A percentile compares a stretch with the other conserved stretches of the same genome.
Evolutionary conservation across 1,140 invertebrate species (phyloP).

Genomic region (Diachasmimorpha longicaudata): DNA sequence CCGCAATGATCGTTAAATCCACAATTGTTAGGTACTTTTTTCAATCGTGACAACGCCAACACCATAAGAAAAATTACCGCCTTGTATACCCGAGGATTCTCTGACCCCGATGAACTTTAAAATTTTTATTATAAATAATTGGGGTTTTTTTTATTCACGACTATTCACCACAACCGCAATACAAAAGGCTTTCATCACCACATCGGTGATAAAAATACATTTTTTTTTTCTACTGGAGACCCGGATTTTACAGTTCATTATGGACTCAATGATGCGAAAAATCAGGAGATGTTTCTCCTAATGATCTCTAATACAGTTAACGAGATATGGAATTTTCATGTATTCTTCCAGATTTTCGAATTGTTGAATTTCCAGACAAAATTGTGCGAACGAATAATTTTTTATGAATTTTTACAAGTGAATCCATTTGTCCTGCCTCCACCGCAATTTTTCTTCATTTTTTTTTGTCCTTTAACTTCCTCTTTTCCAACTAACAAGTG

Average conservation of each 20-base stretch:
- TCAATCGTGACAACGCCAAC: background rate
- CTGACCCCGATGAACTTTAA: background rate
- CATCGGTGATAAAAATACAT: background rate
- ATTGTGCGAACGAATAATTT: too few species aligned
- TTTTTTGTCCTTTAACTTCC: too few species aligned
- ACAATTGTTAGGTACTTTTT: background rate
- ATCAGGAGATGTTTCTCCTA: too few species aligned
- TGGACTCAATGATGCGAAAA: too few species aligned
- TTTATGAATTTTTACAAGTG: too few species aligned
- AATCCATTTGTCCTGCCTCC: too few species aligned
- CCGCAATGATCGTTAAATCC: background rate
- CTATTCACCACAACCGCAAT: background rate
- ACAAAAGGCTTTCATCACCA: background rate
- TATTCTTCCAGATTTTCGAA: too few species aligned
- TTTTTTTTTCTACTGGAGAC: background rate
- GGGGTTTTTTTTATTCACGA: background rate
- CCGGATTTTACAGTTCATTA: background rate
- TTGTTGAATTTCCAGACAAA: too few species aligned
- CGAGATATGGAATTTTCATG: too few species aligned
- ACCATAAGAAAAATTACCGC: background rate
- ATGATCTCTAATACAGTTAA: too few species aligned
- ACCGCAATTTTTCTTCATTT: too few species aligned
- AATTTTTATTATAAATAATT: background rate
- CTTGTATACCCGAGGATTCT: background rate
- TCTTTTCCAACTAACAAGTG: background rate